Base-by-base conservation (phyloP, 2,888 invertebrate species). In the Meganola albula region DNA sequence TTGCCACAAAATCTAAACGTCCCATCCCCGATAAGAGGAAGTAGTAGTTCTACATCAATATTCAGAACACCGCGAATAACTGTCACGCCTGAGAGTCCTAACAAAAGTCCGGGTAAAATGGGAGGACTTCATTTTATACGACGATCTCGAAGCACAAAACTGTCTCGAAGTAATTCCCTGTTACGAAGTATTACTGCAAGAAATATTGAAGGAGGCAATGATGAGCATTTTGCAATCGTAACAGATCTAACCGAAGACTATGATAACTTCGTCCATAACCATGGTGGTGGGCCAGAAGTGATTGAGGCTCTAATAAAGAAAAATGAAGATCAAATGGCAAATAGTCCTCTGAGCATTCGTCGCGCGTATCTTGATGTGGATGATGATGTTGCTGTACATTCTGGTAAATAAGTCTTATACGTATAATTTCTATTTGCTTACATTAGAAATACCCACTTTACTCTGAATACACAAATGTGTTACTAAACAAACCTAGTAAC, bases 301-400 rank as follows among this genome's bases (percentile, higher is more conserved):
- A 74, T 80, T 23, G 69, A 76, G 50, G 82, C 83, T 53, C 75
- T 83, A 46, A 88, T 82, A 48, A 87, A 71, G 56, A 84, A 73
- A 53, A 69, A 77, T 46, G 85, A 79, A 59, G 79, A 74, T 42
- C 73, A 77, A 54, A 67, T 73, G 42, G 74, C 75, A 2, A 82
- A 69, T 48, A 84, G 78, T 60, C 82, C 76, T 30, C 56, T 76
- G 34, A 90, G 86, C 73, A 68, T 77, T 44, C 71, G 84, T 8
- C 74, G 85, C 23, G 78, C 74, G 43, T 86, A 83, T 44, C 75
- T 87, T 49, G 89, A 89, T 55, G 88, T 88, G 8, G 91, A 92
- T 52, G 90, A 91, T 57, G 91, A 91, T 51, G 90, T 90, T 42
- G 91, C 89, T 44, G 87, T 91, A 56, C 92, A 92, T 84, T 92